Evolutionary conservation across 2,797 vertebrate genomes (phyloP), one percentile per base, ranked within the genome.

Genomic region (Sebastes steindachneri): DNA sequence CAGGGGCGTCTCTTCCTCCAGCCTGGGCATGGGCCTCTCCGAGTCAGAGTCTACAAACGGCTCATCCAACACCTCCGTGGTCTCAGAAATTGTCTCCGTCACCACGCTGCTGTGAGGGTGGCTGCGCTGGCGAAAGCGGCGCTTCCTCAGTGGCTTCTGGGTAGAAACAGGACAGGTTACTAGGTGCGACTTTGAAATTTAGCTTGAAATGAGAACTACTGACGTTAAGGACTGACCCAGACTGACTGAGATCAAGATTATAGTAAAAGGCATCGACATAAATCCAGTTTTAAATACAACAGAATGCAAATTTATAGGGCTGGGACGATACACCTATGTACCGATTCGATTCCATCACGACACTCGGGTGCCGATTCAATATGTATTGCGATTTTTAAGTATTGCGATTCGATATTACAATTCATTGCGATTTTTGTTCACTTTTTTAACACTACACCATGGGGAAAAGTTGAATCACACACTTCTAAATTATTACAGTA

Each of bases 101-200:
- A 99, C 97, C 4, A 99, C 99, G 1, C 99, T 99, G 95, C 99
- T 99, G 93, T 97, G 96, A 64, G 98, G 98, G 91, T 99, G 98
- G 89, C 97, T 97, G 77, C 97, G 98, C 68, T 97, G 97, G 71
- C 97, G 97, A 79, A 98, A 96, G 21, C 97, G 96, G 6, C 98
- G 96, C 91, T 97, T 99, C 62, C 98, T 95, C 82, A 97, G 95
- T 48, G 97, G 96, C 90, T 99, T 99, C 98, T 98, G 79, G 83
- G 85, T 54, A 80, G 21, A 91, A 90, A 89, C 63, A 65, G 28
- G 23, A 57, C 1, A 2, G 15, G 4, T 8, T 68, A 84, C 83
- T 74, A 81, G 17, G 14, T 28, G 12, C 21, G 62, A 11, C 3
- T 65, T 74, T 41, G 25, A 85, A 63, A 79, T 23, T 23, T 6